Evolutionary conservation across 2,797 vertebrate genomes (phyloP).

Genomic region (Spinus olivaceus): DNA sequence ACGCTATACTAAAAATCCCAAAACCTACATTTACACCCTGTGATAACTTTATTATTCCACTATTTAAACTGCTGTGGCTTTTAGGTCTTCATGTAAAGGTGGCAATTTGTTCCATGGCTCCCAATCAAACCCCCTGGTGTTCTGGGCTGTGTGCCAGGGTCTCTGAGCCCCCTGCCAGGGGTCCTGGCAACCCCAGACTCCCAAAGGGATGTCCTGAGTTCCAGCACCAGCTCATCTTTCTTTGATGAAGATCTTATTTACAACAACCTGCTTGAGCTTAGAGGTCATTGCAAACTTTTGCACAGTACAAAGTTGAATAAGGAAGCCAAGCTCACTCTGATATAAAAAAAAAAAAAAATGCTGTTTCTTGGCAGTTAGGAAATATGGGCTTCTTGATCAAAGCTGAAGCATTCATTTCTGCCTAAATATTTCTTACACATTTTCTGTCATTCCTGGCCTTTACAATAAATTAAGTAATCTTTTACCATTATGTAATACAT

Average conservation of each 20-base stretch:
- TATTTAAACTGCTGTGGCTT: too few relatives aligned
- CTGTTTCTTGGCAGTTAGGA: not conserved
- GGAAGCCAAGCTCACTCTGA: not conserved
- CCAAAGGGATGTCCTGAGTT: too few relatives aligned
- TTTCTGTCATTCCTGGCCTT: not conserved
- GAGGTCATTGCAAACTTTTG: not conserved
- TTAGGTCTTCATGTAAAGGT: too few relatives aligned
- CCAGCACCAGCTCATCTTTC: not conserved
- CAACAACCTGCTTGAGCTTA: not conserved
- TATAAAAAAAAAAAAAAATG: not conserved
- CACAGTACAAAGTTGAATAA: not conserved
- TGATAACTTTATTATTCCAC: too few relatives aligned
- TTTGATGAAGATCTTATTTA: not conserved
- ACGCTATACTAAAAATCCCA: too few relatives aligned
- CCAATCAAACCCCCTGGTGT: too few relatives aligned
- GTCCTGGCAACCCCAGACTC: too few relatives aligned
- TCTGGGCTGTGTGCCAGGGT: too few relatives aligned
- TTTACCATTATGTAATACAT: not conserved
- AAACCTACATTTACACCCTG: too few relatives aligned
- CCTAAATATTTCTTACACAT: not conserved
- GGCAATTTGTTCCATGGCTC: too few relatives aligned
- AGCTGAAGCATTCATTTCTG: not conserved
- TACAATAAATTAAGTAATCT: not conserved
- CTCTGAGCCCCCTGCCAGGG: too few relatives aligned
- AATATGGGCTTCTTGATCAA: not conserved